Conservation (phyloP, 2,888 invertebrate genomes). For the Nomada goodeniana region DNA sequence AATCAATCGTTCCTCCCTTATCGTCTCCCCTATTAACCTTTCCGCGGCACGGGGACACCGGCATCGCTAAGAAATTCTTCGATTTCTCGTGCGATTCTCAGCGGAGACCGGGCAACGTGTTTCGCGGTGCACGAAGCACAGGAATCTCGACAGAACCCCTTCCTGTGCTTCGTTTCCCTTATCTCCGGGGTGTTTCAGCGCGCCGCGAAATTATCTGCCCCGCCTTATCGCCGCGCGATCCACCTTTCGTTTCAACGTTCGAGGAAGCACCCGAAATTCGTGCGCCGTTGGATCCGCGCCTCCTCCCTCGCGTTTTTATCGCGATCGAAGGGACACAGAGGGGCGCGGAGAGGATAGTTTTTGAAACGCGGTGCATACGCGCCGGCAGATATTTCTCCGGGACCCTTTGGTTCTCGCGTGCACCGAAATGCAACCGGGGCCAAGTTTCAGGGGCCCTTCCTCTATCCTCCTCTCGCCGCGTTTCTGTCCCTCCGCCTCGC, state of each 20-base stretch:
- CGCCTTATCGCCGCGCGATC: not conserved
- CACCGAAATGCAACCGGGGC: slow-evolving; percentile 52
- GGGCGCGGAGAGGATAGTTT: not conserved
- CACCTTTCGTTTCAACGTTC: not conserved
- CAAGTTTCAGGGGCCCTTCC: slow-evolving; percentile 34
- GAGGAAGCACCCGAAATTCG: slow-evolving; percentile 4
- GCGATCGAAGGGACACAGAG: not conserved
- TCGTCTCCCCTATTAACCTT: too few relatives aligned
- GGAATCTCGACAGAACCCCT: slow-evolving; percentile 3
- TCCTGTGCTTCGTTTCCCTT: not conserved
- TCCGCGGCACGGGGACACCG: too few relatives aligned
- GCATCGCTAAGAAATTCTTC: too few relatives aligned
- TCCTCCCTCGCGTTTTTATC: not conserved
- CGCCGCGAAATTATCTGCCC: slow-evolving; percentile 10
- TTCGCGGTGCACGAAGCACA: slow-evolving; percentile 5
- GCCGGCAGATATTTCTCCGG: slow-evolving; percentile 24
- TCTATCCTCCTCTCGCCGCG: not conserved
- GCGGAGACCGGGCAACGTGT: not conserved
- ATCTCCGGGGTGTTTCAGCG: not conserved
- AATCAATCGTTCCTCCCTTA: too few relatives aligned
- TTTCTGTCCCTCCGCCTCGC: not conserved
- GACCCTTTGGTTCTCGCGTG: slow-evolving; percentile 32
- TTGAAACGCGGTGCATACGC: slow-evolving; percentile 3
- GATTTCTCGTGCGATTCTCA: too few relatives aligned
- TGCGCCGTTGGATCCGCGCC: slow-evolving; percentile 12